Conservation (phyloP, 2,113 vertebrate species). For the Talpa occidentalis region DNA sequence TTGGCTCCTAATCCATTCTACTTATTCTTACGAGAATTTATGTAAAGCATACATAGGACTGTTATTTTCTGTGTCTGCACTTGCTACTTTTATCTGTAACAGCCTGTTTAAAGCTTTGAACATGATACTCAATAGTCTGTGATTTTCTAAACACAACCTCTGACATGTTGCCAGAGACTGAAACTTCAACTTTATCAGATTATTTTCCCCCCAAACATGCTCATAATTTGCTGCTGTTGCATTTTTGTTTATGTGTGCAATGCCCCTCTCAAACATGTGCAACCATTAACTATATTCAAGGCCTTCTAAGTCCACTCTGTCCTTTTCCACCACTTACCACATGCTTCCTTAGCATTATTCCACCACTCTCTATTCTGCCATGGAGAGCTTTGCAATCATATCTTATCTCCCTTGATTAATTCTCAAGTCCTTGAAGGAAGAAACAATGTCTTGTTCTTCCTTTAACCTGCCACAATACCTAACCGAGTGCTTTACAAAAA, state of each 20-base stretch:
- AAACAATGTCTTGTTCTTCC: constrained; percentile 37
- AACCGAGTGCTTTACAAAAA: constrained; percentile 28
- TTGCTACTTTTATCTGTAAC: background rate
- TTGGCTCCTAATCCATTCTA: background rate
- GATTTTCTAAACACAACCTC: background rate
- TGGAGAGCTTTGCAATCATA: constrained; percentile 21
- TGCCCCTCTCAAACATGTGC: background rate
- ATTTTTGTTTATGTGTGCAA: constrained; percentile 48
- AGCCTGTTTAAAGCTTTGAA: background rate
- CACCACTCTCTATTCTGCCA: background rate
- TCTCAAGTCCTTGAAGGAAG: constrained; percentile 40
- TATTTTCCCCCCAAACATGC: background rate
- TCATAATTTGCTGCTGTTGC: background rate
- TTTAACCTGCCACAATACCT: background rate
- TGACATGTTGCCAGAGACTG: background rate
- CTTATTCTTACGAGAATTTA: background rate
- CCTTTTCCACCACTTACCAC: background rate
- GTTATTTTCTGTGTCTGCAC: background rate
- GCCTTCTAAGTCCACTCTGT: background rate
- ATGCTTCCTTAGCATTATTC: background rate
- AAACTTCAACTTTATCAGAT: background rate
- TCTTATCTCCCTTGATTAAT: background rate
- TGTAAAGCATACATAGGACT: background rate
- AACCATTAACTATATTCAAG: background rate
- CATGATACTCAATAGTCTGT: background rate